These are phyloP conservation scores for Solenopsis fugax DNA, from an alignment of 1,140 invertebrate species.

Conservation along the genomic window DNA sequence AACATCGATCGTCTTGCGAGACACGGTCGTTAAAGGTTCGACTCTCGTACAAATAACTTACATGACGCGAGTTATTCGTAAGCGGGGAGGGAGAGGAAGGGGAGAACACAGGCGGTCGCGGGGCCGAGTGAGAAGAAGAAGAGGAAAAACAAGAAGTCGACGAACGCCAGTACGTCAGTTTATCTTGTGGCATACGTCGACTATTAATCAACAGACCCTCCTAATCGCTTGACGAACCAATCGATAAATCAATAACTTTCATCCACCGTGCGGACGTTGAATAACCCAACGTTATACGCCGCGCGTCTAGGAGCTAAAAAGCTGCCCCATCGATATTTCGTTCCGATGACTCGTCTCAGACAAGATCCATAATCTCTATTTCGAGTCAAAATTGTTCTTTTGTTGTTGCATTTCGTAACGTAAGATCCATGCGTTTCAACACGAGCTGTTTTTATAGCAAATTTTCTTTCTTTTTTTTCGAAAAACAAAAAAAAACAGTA, in stretches of 20 bases:
- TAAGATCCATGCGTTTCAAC: background rate
- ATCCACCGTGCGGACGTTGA: slow-evolving; percentile 44
- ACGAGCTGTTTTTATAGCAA: background rate
- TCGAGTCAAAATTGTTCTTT: slow-evolving; percentile 24
- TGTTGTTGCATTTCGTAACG: background rate
- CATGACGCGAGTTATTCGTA: slow-evolving; percentile 79
- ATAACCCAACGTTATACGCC: slow-evolving; percentile 39
- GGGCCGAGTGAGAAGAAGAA: slow-evolving; percentile 49
- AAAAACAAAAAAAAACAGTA: background rate
- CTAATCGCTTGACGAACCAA: slow-evolving; percentile 76
- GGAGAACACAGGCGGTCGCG: slow-evolving; percentile 23
- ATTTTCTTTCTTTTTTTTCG: background rate
- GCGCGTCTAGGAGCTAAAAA: slow-evolving; percentile 64
- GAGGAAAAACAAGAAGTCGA: slow-evolving; percentile 62
- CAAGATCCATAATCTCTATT: slow-evolving; percentile 49
- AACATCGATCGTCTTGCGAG: slow-evolving; percentile 64
- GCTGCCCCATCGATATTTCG: slow-evolving; percentile 33
- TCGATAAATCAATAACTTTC: slow-evolving; percentile 79
- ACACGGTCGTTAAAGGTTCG: slow-evolving; percentile 68
- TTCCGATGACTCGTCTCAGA: slow-evolving; percentile 2
- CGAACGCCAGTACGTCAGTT: slow-evolving; percentile 69
- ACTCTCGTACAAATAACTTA: slow-evolving; percentile 71
- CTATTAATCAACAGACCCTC: slow-evolving; percentile 79
- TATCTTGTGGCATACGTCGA: slow-evolving; percentile 76
- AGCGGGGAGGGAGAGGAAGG: slow-evolving; percentile 25